Evolutionary conservation across 2,113 vertebrate species (phyloP).

Genomic region (Lipotes vexillifer): DNA sequence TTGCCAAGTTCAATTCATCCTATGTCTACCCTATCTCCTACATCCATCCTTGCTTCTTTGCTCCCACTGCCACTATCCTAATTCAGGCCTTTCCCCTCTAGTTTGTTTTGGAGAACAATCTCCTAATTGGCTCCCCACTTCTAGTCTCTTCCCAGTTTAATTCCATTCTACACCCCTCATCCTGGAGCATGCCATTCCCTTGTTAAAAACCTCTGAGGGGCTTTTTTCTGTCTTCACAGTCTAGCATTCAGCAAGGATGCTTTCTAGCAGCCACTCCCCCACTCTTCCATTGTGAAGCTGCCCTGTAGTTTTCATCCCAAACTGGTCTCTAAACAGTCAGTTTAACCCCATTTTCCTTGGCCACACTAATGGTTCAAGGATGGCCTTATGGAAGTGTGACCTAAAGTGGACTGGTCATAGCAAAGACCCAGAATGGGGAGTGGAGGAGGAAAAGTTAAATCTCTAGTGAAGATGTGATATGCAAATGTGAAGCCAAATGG

Average conservation of each 20-base stretch:
- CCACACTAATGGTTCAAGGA: background rate
- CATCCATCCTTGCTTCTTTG: background rate
- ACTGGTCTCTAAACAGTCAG: background rate
- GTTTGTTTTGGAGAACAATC: background rate
- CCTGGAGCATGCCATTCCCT: background rate
- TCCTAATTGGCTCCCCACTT: background rate
- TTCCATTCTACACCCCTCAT: background rate
- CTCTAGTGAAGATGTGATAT: background rate
- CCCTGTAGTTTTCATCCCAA: background rate
- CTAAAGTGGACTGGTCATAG: background rate
- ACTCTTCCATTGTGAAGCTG: background rate
- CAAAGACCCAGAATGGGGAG: background rate
- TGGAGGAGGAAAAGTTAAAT: background rate
- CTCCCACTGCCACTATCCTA: background rate
- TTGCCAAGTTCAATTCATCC: background rate
- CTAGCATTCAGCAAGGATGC: background rate
- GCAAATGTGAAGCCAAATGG: background rate
- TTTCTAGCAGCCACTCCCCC: background rate
- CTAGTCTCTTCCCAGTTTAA: background rate
- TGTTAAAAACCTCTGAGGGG: background rate
- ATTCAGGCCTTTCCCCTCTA: background rate
- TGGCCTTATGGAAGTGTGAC: background rate
- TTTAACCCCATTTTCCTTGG: background rate
- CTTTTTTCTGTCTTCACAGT: background rate
- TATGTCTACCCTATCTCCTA: background rate